Evolutionary conservation across 2,888 invertebrate genomes (phyloP).

Genomic region (Mythimna ferrago): DNA sequence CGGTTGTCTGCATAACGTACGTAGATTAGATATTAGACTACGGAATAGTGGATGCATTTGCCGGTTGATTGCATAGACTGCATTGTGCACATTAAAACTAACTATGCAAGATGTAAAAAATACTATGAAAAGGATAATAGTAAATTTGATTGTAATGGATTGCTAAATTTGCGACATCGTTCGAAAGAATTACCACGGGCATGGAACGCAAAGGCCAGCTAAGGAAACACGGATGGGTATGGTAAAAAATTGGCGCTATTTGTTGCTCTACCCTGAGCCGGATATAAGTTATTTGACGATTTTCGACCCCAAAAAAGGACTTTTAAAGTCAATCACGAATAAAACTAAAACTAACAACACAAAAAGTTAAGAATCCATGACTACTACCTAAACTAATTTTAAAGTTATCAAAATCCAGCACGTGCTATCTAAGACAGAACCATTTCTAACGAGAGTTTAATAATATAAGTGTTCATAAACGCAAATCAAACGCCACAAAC

Average conservation of each 20-base stretch:
- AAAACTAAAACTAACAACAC: too few species aligned
- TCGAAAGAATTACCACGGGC: too few species aligned
- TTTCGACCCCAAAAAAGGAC: too few species aligned
- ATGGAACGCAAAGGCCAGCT: too few species aligned
- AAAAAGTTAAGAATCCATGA: background rate
- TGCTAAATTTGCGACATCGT: too few species aligned
- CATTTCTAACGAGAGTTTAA: background rate
- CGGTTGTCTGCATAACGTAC: constrained; percentile 56
- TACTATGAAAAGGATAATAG: background rate
- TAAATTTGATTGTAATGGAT: too few species aligned
- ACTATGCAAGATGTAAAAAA: background rate
- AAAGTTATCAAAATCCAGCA: background rate
- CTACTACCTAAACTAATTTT: background rate
- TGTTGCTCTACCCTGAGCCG: too few species aligned
- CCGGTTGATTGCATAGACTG: constrained; percentile 14
- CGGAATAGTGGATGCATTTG: constrained; percentile 7
- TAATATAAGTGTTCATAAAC: constrained; percentile 14
- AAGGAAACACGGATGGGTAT: too few species aligned
- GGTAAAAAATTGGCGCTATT: too few species aligned
- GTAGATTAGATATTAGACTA: constrained; percentile 42
- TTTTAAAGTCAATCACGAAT: too few species aligned
- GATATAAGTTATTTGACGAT: too few species aligned
- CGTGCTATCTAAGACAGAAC: background rate
- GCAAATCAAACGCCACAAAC: constrained; percentile 22
- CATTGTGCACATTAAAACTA: background rate